A percentile compares a stretch with the other conserved stretches of the same genome.
phyloP scores from a whole-genome alignment of 2,113 vertebrate species.

The Meleagris gallopavo region DNA sequence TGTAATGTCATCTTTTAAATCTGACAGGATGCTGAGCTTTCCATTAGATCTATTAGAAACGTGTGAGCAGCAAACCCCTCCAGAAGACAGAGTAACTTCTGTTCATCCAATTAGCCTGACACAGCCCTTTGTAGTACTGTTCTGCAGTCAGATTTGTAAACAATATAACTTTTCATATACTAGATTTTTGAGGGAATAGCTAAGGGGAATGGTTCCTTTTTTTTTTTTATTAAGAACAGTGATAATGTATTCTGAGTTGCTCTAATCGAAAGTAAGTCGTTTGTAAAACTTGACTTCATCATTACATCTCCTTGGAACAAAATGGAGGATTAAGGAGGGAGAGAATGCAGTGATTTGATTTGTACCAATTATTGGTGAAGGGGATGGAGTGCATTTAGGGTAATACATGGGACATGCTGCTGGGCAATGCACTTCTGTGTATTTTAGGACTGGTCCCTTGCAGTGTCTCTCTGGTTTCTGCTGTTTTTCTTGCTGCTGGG shows the following conservation, averaged over 20 bases:
- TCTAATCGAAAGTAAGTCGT: not conserved
- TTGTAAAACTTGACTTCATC: not conserved
- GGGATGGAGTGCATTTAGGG: not conserved
- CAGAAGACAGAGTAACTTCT: conserved; percentile 26
- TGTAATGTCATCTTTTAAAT: conserved; percentile 38
- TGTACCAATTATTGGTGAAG: not conserved
- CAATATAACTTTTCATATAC: not conserved
- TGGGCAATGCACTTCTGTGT: not conserved
- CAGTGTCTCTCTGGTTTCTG: not conserved
- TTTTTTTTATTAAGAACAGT: not conserved
- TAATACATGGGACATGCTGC: not conserved
- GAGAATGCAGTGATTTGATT: not conserved
- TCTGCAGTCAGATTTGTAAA: not conserved
- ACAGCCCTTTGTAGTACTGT: not conserved
- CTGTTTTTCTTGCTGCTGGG: not conserved
- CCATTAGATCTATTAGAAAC: conserved; percentile 15
- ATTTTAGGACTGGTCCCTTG: not conserved
- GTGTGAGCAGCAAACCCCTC: not conserved
- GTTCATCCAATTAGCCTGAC: conserved; percentile 46
- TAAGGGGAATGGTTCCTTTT: not conserved
- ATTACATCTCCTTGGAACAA: not conserved
- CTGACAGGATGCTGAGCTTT: conserved; percentile 41
- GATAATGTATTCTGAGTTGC: not conserved
- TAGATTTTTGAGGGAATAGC: not conserved
- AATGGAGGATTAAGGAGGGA: not conserved